Conservation (phyloP, 1,140 invertebrate species). For the Fopius arisanus region DNA sequence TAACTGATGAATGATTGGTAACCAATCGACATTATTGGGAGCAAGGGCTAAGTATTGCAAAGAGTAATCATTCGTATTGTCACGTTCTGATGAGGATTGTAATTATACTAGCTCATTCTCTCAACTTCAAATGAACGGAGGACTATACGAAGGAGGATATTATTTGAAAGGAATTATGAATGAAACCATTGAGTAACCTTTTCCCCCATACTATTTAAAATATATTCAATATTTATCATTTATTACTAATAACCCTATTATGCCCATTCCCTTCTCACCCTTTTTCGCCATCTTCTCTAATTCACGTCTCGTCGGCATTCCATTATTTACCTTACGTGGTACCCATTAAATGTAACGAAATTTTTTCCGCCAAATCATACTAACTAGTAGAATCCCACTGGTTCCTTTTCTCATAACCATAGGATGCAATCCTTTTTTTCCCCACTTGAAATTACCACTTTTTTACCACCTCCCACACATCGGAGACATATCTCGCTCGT, state of each 20-base stretch:
- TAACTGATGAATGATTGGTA: background rate
- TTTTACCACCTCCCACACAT: background rate
- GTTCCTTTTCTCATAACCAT: background rate
- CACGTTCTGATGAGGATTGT: background rate
- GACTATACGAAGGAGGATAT: too few relatives aligned
- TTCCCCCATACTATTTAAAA: too few relatives aligned
- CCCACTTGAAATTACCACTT: background rate
- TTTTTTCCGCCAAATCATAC: background rate
- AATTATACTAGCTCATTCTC: background rate
- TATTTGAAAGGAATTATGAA: too few relatives aligned
- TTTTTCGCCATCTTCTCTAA: too few relatives aligned
- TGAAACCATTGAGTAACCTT: too few relatives aligned
- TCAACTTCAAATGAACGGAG: background rate
- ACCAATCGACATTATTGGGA: background rate
- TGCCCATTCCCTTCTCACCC: too few relatives aligned
- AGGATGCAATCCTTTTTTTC: background rate
- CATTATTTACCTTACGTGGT: slow-evolving; percentile 17
- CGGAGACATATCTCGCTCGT: background rate
- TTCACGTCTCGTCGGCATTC: background rate
- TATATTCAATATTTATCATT: too few relatives aligned
- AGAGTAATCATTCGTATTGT: background rate
- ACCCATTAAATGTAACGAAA: slow-evolving; percentile 18
- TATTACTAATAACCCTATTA: too few relatives aligned
- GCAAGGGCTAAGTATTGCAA: background rate
- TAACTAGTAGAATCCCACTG: background rate